Conservation (phyloP, 2,113 vertebrate species). For the Petaurus breviceps region DNA sequence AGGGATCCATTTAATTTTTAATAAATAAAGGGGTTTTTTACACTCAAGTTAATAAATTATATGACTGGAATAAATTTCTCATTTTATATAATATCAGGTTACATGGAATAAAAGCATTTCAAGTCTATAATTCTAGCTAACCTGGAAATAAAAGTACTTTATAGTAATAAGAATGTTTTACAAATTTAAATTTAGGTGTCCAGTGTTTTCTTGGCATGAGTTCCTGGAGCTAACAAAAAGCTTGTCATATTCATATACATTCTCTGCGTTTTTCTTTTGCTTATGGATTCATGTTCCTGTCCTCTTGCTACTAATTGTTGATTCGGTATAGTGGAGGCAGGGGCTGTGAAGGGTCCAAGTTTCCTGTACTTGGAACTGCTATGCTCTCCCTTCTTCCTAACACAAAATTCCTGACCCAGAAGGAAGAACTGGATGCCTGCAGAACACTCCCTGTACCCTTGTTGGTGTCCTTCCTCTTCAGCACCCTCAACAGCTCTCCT, state of each 20-base stretch:
- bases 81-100: conserved; percentile 71
- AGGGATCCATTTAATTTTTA: conserved; percentile 71
- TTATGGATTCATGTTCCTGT: conserved; percentile 7
- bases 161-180: conserved; percentile 72
- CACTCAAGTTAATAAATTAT: conserved; percentile 32
- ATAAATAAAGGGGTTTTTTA: conserved; percentile 51
- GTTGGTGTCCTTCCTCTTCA: neutral
- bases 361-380: neutral
- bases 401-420: neutral
- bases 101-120: conserved; percentile 51
- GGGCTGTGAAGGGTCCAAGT: neutral
- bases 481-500: neutral
- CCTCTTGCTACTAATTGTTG: neutral
- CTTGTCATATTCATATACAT: conserved; percentile 77
- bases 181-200: conserved; percentile 71
- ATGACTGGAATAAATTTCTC: conserved; percentile 58
- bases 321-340: neutral
- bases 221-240: conserved; percentile 73
- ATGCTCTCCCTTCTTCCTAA: neutral
- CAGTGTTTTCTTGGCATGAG: conserved; percentile 75
- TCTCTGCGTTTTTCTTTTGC: conserved; percentile 41
- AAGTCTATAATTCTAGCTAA: conserved; percentile 21
- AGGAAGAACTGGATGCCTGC: neutral
- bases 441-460: neutral
- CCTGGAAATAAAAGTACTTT: conserved; percentile 58